A percentile compares a stretch with the other conserved stretches of the same genome.
phyloP scores from a whole-genome alignment of 1,140 invertebrate genomes.

The Cherax destructor region DNA sequence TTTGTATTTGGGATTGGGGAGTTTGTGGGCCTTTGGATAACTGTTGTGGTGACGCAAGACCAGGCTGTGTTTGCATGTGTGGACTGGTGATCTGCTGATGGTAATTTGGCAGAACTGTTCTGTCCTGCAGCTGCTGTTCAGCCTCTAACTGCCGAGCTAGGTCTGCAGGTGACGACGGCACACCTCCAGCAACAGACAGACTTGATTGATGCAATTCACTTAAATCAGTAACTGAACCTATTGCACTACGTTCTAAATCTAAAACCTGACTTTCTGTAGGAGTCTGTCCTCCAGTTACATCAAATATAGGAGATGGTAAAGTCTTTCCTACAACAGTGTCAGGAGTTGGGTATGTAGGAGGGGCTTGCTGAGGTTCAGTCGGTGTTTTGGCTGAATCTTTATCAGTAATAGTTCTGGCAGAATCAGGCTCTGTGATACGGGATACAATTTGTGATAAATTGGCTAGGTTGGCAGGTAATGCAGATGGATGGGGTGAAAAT shows the following conservation, averaged over 20 bases:
- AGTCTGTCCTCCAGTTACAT: conserved; percentile 54
- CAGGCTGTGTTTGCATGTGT: conserved; percentile 68
- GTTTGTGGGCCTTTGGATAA: conserved; percentile 58
- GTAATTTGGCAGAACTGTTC: conserved; percentile 61
- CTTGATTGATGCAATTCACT: conserved; percentile 59
- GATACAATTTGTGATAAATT: conserved; percentile 81
- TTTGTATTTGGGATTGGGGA: conserved; percentile 51
- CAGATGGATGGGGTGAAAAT: conserved; percentile 59
- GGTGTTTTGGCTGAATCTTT: conserved; percentile 57
- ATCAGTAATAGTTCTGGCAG: conserved; percentile 72
- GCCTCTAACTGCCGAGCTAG: conserved; percentile 48
- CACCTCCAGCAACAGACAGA: conserved; percentile 26
- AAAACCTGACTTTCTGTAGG: conserved; percentile 53
- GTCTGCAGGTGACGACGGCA: conserved; percentile 24
- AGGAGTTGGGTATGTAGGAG: conserved; percentile 52
- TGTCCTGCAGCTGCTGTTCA: conserved; percentile 60
- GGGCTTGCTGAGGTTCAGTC: conserved; percentile 41
- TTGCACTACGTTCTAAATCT: conserved; percentile 56
- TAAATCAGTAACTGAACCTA: conserved; percentile 63
- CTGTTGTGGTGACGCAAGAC: conserved; percentile 55
- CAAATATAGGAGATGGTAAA: conserved; percentile 52
- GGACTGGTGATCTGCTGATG: conserved; percentile 70
- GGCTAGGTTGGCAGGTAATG: conserved; percentile 77
- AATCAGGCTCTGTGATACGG: conserved; percentile 79
- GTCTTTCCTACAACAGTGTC: conserved; percentile 57